Base-by-base conservation (phyloP, 2,113 vertebrate species). In the Centropristis striata region DNA sequence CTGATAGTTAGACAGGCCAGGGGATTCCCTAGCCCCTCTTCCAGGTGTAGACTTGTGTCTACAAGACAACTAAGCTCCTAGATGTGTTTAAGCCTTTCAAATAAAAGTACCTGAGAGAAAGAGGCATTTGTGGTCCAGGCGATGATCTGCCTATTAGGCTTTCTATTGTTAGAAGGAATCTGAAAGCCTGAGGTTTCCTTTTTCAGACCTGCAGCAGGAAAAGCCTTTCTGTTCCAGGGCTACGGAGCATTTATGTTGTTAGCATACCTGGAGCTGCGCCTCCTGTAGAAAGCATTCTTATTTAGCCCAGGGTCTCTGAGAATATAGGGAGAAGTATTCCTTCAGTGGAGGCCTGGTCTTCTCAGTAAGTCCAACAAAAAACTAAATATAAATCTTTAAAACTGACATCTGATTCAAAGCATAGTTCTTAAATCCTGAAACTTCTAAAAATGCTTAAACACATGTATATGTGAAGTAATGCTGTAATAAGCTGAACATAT, bases 211-310 rank as follows among this genome's bases (percentile, higher is more conserved):
- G 66, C 44, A 80, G 64, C 74, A 77, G 81, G 66, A 67, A 73
- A 85, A 84, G 57, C 69, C 53, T 90, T 87, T 83, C 74, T 84
- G 67, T 77, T 88, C 46, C 50, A 58, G 72, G 73, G 80, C 72
- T 68, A 21, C 55, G 71, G 53, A 83, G 76, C 70, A 47, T 82
- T 92, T 93, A 90, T 84, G 88, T 80, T 87, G 80, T 92, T 88
- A 90, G 58, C 86, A 91, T 90, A 86, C 85, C 70, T 86, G 84
- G 63, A 86, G 76, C 67, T 67, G 63, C 61, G 63, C 75, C 77
- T 78, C 73, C 66, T 67, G 47, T 21, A 57, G 79, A 77, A 78
- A 73, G 36, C 55, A 64, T 65, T 81, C 65, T 75, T 53, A 70
- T 85, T 79, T 61, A 78, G 75, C 14, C n/a, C 7, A 18, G 64